phyloP scores from a whole-genome alignment of 1,140 invertebrate genomes.

The Drosophila navojoa region DNA sequence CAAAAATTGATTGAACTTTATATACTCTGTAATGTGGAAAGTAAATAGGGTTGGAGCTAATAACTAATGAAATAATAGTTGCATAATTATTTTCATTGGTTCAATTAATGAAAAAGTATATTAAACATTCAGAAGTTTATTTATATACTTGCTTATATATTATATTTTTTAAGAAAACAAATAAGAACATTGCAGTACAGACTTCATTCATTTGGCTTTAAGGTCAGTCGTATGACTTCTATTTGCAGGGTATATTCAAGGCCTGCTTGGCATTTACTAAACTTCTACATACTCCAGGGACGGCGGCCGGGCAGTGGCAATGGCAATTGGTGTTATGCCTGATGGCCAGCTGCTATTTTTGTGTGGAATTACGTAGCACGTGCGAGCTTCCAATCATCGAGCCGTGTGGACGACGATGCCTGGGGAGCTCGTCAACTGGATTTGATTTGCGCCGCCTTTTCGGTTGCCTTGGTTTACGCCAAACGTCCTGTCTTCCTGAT shows the following conservation, averaged over 20 bases:
- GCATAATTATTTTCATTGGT: too few species aligned
- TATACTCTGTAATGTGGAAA: not conserved
- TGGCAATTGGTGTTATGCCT: not conserved
- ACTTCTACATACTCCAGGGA: too few species aligned
- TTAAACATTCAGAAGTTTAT: too few species aligned
- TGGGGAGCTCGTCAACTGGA: conserved; percentile 43
- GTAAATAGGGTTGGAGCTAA: too few species aligned
- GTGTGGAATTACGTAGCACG: conserved; percentile 38
- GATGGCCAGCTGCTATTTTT: conserved; percentile 25
- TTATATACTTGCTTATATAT: too few species aligned
- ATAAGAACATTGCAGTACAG: too few species aligned
- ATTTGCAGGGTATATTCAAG: conserved; percentile 1
- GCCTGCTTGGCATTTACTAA: too few species aligned
- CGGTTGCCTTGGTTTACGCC: conserved; percentile 8
- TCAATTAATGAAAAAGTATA: too few species aligned
- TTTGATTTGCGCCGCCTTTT: conserved; percentile 48
- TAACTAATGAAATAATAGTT: too few species aligned
- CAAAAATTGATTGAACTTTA: not conserved
- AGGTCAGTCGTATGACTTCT: not conserved
- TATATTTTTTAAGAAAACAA: too few species aligned
- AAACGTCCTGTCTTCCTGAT: conserved; percentile 32
- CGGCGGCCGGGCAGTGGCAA: not conserved
- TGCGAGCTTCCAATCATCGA: conserved; percentile 36
- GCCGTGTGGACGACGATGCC: conserved; percentile 12
- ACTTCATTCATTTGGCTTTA: not conserved